Conservation (phyloP, 2,113 vertebrate genomes). For the Notechis scutatus region DNA sequence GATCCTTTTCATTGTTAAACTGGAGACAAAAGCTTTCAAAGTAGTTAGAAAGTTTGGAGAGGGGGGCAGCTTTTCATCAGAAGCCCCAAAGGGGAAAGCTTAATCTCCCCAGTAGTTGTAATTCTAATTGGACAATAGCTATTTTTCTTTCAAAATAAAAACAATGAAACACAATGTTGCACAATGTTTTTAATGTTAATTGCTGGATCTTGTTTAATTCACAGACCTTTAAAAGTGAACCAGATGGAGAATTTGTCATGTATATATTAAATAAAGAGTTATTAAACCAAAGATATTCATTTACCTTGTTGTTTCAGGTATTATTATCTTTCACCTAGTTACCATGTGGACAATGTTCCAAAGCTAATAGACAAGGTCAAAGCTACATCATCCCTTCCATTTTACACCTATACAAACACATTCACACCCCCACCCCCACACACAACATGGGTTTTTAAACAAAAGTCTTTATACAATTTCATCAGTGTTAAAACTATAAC, state of each 20-base stretch:
- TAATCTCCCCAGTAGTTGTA: neutral
- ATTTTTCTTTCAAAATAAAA: neutral
- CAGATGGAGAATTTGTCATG: neutral
- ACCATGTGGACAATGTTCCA: neutral
- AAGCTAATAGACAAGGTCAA: neutral
- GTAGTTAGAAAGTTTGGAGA: neutral
- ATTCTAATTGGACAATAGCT: neutral
- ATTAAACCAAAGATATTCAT: neutral
- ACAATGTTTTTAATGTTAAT: neutral
- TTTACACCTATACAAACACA: neutral
- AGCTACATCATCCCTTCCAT: neutral
- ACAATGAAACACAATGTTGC: neutral
- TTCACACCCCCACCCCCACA: neutral
- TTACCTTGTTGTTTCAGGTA: neutral
- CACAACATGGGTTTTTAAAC: neutral
- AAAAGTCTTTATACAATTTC: neutral
- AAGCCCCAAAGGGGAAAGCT: neutral
- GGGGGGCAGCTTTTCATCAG: neutral
- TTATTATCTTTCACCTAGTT: neutral
- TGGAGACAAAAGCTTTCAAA: neutral
- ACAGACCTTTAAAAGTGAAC: neutral
- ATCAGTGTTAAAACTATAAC: neutral
- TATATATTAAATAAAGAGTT: neutral
- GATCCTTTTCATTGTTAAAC: neutral
- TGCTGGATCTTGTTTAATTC: neutral